phyloP scores from a whole-genome alignment of 2,888 invertebrate genomes.

The Isoperla grammatica region DNA sequence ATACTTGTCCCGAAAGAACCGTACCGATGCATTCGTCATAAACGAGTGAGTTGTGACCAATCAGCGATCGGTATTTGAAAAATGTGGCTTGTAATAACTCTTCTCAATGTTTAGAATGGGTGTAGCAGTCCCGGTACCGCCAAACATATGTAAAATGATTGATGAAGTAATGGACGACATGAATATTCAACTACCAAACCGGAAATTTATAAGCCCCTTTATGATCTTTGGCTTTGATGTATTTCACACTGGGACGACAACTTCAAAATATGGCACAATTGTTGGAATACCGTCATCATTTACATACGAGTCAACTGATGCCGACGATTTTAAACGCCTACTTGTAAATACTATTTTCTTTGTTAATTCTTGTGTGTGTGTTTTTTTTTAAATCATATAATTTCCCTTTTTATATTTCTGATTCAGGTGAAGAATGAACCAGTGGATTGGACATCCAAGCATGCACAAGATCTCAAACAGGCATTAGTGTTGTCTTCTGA shows the following conservation, averaged over 20 bases:
- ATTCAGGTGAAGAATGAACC: constrained; percentile 55
- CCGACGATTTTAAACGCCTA: constrained; percentile 55
- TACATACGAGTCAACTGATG: constrained; percentile 49
- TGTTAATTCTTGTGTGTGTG: neutral
- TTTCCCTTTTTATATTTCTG: neutral
- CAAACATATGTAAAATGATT: constrained; percentile 48
- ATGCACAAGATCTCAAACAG: constrained; percentile 56
- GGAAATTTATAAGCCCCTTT: constrained; percentile 57
- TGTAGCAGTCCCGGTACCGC: constrained; percentile 50
- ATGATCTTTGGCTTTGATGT: constrained; percentile 67
- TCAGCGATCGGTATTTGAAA: too few relatives aligned
- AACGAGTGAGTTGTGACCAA: too few relatives aligned
- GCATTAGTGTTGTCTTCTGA: constrained; percentile 68
- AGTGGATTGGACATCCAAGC: constrained; percentile 60
- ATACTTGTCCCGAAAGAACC: too few relatives aligned
- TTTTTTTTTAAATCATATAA: too few relatives aligned
- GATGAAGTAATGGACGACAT: constrained; percentile 56
- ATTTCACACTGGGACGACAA: constrained; percentile 58
- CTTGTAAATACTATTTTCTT: constrained; percentile 41
- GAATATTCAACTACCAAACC: constrained; percentile 48
- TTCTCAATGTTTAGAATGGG: constrained; percentile 57
- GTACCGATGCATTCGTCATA: too few relatives aligned
- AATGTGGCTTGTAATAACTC: too few relatives aligned
- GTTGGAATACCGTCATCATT: constrained; percentile 73
- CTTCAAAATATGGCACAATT: constrained; percentile 53